These are phyloP conservation scores for Calephelis nemesis DNA, from an alignment of 1,140 invertebrate species.

Conservation along the genomic window DNA sequence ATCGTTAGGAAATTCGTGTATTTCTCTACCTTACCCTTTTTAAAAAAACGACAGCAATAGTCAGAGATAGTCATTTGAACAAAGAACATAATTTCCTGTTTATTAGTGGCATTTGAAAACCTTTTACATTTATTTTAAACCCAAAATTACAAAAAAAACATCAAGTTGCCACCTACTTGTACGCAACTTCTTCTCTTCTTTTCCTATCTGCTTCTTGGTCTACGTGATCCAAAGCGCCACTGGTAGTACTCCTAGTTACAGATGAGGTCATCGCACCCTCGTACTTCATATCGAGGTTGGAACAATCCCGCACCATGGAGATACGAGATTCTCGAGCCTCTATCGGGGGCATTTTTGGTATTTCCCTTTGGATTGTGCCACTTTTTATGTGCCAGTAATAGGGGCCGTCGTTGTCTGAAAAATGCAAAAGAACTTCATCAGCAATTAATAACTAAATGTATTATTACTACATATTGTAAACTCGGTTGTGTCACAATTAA, in stretches of 20 bases:
- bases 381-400: slow-evolving; percentile 99
- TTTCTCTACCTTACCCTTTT: no score
- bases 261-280: slow-evolving; percentile 84
- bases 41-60: no score
- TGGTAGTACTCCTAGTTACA: slow-evolving; percentile 88
- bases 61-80: no score
- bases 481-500: no score
- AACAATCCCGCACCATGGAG: slow-evolving; percentile 68
- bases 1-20: background rate
- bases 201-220: slow-evolving; percentile 85
- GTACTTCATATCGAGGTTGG: slow-evolving; percentile 69
- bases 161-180: slow-evolving; percentile 81
- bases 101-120: no score
- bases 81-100: no score
- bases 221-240: slow-evolving; percentile 85
- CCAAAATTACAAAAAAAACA: background rate
- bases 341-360: slow-evolving; percentile 80
- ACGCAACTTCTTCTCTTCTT: slow-evolving; percentile 85
- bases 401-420: slow-evolving; percentile 92
- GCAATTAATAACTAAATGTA: no score
- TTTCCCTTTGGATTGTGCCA: slow-evolving; percentile 96
- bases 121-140: background rate
- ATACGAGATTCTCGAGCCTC: slow-evolving; percentile 64
- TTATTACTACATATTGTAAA: no score
- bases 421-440: background rate